Evolutionary conservation across 2,797 vertebrate genomes (phyloP).

Genomic region (Notamacropus eugenii): DNA sequence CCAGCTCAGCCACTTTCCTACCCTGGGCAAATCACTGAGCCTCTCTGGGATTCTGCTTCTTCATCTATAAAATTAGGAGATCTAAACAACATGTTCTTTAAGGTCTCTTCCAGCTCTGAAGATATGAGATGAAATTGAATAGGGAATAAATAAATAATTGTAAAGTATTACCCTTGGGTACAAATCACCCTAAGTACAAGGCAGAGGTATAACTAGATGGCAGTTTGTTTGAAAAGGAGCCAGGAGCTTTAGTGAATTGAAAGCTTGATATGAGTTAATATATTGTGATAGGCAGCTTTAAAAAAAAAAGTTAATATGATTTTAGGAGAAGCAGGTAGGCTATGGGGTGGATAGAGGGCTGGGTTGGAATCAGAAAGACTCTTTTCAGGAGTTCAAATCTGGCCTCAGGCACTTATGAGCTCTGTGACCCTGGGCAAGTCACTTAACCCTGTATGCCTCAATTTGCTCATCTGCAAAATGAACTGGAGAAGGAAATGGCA

Average conservation of each 20-base stretch:
- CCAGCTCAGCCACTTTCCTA: neutral
- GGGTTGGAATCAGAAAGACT: neutral
- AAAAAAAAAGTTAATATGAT: neutral
- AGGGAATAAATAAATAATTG: neutral
- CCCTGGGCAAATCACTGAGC: neutral
- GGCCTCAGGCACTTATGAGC: neutral
- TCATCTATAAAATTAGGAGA: neutral
- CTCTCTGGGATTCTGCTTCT: neutral
- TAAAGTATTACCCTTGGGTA: neutral
- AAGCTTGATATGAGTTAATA: neutral
- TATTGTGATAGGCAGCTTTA: neutral
- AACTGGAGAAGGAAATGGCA: neutral
- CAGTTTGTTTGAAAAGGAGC: neutral
- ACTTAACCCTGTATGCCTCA: neutral
- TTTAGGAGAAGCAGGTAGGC: neutral
- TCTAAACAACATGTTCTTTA: neutral
- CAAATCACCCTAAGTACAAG: neutral
- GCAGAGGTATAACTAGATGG: neutral
- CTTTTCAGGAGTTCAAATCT: neutral
- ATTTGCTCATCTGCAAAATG: neutral
- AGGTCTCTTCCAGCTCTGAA: neutral
- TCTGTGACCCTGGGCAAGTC: neutral
- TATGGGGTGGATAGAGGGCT: neutral
- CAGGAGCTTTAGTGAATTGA: neutral
- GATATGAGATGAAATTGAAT: neutral